Evolutionary conservation across 2,888 invertebrate species (phyloP), one percentile per base, ranked within the genome.

Genomic region (Lithosia quadra): DNA sequence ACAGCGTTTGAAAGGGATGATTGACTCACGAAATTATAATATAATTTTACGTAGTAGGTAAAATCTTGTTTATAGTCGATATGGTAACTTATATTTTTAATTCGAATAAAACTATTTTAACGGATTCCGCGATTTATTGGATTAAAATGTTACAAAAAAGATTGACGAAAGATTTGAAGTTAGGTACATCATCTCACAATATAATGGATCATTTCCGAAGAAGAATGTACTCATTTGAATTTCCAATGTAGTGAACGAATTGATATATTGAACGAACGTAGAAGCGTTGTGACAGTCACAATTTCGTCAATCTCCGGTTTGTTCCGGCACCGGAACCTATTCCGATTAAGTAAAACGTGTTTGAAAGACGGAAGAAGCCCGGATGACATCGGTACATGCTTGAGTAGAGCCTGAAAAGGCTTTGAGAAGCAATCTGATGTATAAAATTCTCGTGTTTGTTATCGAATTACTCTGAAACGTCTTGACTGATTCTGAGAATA

Each of bases 261-360:
- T 72, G 72, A 72, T 67, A 65, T 80, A 80, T 77, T 65, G 75
- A 58, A 68, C 63, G 69, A 71, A 58, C 62, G 57, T 39, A 66
- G 59, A 65, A 60, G 64, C 74, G 71, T 79, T 77, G 79, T 82
- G 83, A 84, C 84, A 77, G 82, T 76, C 82, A 77, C 82, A 84
- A 86, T 85, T 85, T 79, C 84, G 83, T 86, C 88, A 88, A 89
- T 88, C 88, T 88, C 88, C 88, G 88, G 88, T 81, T 65, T 79
- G 80, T 82, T 82, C 84, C 82, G 84, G 82, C 74, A 78, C 79
- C 76, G 79, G 79, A 79, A 83, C 82, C 80, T 80, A 77, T 80
- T 79, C 80, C 76, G 82, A 77, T 76, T 80, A 78, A 66, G 63
- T 69, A 73, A 77, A 73, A 81, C 79, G 81, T 75, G 77, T 73